Base-by-base conservation (phyloP, 2,797 vertebrate species). In the Notoglanidium macrostoma region DNA sequence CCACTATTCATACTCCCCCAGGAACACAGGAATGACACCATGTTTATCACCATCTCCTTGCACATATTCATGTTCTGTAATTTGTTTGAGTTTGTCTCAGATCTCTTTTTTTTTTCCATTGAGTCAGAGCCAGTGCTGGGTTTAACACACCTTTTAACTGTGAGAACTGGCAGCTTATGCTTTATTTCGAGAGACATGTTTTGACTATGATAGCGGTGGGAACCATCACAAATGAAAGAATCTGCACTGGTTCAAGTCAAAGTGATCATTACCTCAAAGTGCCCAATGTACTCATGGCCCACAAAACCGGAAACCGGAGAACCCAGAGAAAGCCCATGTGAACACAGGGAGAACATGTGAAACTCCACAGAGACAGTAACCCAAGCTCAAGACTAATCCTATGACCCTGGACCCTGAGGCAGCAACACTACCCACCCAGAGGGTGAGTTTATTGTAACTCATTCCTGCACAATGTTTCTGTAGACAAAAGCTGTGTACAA, bases 1-100 rank as follows among this genome's bases (percentile, higher is more conserved):
- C 76, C 59, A 73, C 81, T 77, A 88, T 90, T 76, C 84, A 87
- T 87, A 88, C 77, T 89, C 79, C 84, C 85, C 57, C 35, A 78
- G 85, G 74, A 87, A 83, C 73, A 84, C 59, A 89, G 61, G 26
- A 55, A 76, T 89, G 88, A 90, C 90, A 92, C 57, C 61, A 61
- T 90, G 86, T 90, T 92, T 91, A 90, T 87, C 70, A 44, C 77
- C 76, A 83, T 81, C 70, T 82, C 83, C 82, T 88, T 87, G 32
- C 81, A 85, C 88, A 86, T 90, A 87, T 90, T 91, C 51, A 87
- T 88, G 65, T 89, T 90, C 85, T 88, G 83, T 87, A 81, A 91
- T 87, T 83, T 89, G 85, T 89, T 90, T 77, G 61, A 89, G 73
- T 70, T 86, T 84, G 79, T 88, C 85, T 88, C 72, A 85, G 84